phyloP scores from a whole-genome alignment of 2,113 vertebrate genomes.

The Leiothrix lutea region DNA sequence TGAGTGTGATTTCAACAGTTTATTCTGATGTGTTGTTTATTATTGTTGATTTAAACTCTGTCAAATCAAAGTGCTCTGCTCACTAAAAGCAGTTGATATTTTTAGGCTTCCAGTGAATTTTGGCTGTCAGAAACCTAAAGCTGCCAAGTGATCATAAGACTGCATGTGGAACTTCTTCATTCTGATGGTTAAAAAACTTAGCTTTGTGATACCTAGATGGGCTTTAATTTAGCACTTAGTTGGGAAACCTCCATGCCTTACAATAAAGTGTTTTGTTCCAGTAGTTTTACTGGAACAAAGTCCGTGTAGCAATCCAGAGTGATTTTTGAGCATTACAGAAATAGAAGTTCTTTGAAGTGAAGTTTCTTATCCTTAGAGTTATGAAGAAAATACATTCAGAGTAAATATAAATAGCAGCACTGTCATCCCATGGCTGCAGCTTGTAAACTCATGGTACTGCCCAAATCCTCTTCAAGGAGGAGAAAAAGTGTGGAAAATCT shows the following conservation, averaged over 20 bases:
- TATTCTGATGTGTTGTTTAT: background rate
- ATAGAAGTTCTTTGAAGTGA: background rate
- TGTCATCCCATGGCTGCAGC: background rate
- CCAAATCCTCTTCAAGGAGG: background rate
- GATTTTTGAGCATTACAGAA: background rate
- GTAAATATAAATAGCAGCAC: background rate
- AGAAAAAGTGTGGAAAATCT: background rate
- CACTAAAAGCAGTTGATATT: background rate
- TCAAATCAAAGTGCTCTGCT: conserved; percentile 2
- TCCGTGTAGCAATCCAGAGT: background rate
- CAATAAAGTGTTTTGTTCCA: background rate
- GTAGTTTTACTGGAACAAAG: background rate
- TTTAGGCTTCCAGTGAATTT: background rate
- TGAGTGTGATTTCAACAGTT: background rate
- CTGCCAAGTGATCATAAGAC: background rate
- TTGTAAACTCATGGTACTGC: background rate
- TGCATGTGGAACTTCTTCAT: background rate
- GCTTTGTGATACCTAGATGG: background rate
- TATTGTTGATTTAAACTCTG: conserved; percentile 3
- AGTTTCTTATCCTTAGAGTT: background rate
- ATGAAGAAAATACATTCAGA: background rate
- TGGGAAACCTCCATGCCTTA: background rate
- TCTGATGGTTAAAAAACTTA: background rate
- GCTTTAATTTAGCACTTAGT: background rate
- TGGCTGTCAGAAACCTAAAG: background rate